A percentile compares a stretch with the other conserved stretches of the same genome.
Conservation (phyloP, 2,113 vertebrate species). For the Origma solitaria region DNA sequence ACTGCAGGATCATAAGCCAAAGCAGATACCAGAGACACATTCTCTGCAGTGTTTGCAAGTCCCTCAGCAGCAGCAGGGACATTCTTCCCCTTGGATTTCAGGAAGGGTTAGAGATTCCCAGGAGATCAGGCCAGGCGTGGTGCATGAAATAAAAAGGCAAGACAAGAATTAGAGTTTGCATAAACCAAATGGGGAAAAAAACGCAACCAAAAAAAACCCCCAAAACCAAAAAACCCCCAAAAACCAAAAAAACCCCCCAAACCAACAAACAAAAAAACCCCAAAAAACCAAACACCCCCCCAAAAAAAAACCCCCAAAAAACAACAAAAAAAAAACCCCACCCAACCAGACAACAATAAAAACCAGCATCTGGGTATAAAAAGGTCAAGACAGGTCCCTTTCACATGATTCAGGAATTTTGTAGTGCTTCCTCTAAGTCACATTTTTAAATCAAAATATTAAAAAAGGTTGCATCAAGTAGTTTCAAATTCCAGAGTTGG, state of each 20-base stretch:
- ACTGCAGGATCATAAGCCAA: not conserved
- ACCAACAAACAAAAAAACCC: too few species aligned
- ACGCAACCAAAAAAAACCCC: not conserved
- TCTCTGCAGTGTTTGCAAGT: not conserved
- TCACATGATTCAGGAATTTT: not conserved
- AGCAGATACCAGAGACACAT: not conserved
- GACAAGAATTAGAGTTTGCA: not conserved
- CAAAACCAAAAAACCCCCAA: too few species aligned
- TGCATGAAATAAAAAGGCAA: not conserved
- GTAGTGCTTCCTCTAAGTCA: not conserved
- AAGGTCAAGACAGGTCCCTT: not conserved
- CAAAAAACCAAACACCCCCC: too few species aligned
- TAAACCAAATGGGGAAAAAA: not conserved
- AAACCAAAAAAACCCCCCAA: too few species aligned
- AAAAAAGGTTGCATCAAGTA: not conserved
- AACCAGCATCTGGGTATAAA: not conserved
- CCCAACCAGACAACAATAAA: not conserved
- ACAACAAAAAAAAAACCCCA: too few species aligned
- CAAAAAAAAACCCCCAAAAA: too few species aligned
- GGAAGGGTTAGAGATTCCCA: not conserved
- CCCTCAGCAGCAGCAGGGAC: not conserved
- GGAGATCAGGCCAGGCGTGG: fast-evolving
- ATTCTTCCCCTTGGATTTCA: not conserved
- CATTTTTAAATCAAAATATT: not conserved
- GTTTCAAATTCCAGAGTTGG: not conserved